Base-by-base conservation (phyloP, 1,140 invertebrate genomes). In the Drosophila bipectinata region DNA sequence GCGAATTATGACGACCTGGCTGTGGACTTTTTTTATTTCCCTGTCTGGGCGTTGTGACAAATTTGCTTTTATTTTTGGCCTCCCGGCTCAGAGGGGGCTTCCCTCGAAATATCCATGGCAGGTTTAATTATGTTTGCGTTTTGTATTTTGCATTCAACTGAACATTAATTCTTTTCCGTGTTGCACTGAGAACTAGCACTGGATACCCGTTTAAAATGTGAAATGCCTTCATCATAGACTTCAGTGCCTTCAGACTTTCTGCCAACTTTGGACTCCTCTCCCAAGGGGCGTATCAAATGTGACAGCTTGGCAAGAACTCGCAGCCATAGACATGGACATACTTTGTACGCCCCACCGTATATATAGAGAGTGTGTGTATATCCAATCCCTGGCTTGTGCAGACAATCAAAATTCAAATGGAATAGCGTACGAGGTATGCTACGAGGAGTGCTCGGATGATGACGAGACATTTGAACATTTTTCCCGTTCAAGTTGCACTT, bases 41-140 rank as follows among this genome's bases (percentile, higher is more conserved):
- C 59, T 74, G 48, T 62, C 49, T 67, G 57, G 41, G 59, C 34
- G 37, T 63, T 69, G 79, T 88, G 83, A 88, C 83, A 87, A 87
- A 87, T 87, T 82, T 76, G 66, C 32, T 82, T 87, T 87, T 87
- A 87, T 87, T 87, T 87, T 52, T 39, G 82, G 77, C 53, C 57
- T 55, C 52, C 53, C 63, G 10, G 64, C 79, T 77, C 39, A 44
- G 39, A 44, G 24, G 41, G 15, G 41, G 37, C 26, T 28, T 12
- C 34, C 34, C 12, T 37, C 34, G 52, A 80, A 82, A 61, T 78
- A 79, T 71, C 72, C 67, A 63, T 88, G 82, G 83, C 82, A 88
- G 63, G 62, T 87, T 88, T 87, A 87, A 87, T 87, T 87, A 88
- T 87, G 78, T 82, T 87, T 87, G 83, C 71, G 72, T 88, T 88